phyloP scores from a whole-genome alignment of 1,140 invertebrate genomes.

The Pygmarrhopalites habei region DNA sequence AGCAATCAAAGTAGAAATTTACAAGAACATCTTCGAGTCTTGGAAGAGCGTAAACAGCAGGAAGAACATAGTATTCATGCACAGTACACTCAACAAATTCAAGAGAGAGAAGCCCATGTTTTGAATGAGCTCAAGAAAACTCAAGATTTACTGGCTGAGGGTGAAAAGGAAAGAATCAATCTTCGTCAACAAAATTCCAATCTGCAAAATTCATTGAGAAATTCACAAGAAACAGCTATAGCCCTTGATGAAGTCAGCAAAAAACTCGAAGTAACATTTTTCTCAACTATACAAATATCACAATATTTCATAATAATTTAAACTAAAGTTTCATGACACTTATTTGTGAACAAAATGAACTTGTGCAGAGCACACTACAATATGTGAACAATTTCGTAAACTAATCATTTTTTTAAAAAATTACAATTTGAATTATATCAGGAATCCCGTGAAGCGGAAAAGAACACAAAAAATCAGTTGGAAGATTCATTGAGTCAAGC shows the following conservation, averaged over 20 bases:
- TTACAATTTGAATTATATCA: conserved; percentile 1
- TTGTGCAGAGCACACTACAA: background rate
- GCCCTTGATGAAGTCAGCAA: conserved; percentile 20
- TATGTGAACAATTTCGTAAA: background rate
- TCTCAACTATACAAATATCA: background rate
- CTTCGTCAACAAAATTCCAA: conserved; percentile 19
- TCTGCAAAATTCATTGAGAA: conserved; percentile 17
- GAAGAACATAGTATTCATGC: conserved; percentile 20
- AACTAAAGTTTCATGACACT: no score
- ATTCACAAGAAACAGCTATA: conserved; percentile 16
- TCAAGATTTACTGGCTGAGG: conserved; percentile 13
- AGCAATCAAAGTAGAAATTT: conserved; percentile 24
- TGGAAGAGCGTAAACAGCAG: conserved; percentile 17
- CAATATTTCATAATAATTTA: background rate
- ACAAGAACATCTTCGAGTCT: conserved; percentile 21
- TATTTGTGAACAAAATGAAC: no score
- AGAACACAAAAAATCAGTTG: conserved; percentile 23
- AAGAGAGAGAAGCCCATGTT: conserved; percentile 26
- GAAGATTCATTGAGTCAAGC: conserved; percentile 17
- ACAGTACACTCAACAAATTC: conserved; percentile 16
- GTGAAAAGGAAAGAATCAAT: conserved; percentile 13
- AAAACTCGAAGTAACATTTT: conserved; percentile 21
- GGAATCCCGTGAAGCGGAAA: conserved; percentile 25
- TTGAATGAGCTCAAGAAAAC: conserved; percentile 22
- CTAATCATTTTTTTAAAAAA: no score